A percentile compares a stretch with the other conserved stretches of the same genome.
Evolutionary conservation across 2,888 invertebrate species (phyloP).

Genomic region (Folsomia manolachei): DNA sequence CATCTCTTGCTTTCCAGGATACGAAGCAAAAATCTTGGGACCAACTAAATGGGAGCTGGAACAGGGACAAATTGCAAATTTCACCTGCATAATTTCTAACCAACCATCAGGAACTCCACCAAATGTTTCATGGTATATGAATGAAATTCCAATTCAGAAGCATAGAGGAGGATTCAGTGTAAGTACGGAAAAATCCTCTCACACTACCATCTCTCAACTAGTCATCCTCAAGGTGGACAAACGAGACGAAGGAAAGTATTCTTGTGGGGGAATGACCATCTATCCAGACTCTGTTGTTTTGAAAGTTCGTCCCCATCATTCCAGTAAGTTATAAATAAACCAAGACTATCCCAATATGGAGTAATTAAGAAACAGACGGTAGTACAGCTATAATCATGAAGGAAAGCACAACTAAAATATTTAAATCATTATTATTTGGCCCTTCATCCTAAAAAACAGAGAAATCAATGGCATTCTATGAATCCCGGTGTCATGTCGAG

Average conservation of each 20-base stretch:
- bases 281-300: conserved; percentile 41
- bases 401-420: background rate
- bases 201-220: conserved; percentile 40
- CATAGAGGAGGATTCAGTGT: conserved; percentile 42
- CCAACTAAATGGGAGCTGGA: conserved; percentile 30
- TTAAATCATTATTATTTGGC: too few relatives aligned
- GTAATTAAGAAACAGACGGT: too few relatives aligned
- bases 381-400: too few relatives aligned
- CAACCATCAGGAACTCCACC: conserved; percentile 29
- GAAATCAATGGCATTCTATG: background rate
- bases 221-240: conserved; percentile 40
- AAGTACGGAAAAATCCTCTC: conserved; percentile 40
- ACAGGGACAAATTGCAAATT: conserved; percentile 40
- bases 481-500: too few relatives aligned
- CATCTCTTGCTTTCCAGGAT: conserved; percentile 20
- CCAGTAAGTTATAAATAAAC: conserved; percentile 25
- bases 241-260: conserved; percentile 41
- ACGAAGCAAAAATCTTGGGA: conserved; percentile 45
- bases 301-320: conserved; percentile 25
- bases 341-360: too few relatives aligned
- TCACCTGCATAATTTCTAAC: conserved; percentile 44
- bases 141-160: conserved; percentile 44
- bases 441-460: background rate
- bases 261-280: conserved; percentile 44
- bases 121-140: conserved; percentile 46